These are phyloP conservation scores for Sinodicranocentrus sp. DNA, from an alignment of 2,888 invertebrate species.

Conservation along the genomic window DNA sequence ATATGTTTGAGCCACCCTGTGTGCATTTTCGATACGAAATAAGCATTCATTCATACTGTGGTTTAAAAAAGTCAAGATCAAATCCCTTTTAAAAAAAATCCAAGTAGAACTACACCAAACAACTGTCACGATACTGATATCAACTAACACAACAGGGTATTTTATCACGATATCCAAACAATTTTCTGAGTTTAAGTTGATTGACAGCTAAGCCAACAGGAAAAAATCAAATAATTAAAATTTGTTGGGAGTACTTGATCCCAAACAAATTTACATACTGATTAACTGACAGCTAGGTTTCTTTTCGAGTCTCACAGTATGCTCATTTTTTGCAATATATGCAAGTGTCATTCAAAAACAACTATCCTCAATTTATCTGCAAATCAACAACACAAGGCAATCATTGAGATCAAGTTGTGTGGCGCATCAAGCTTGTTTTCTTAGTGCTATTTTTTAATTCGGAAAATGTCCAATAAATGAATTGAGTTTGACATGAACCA, in stretches of 20 bases:
- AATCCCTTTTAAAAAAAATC: not conserved
- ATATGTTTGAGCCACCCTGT: not conserved
- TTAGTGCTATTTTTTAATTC: not conserved
- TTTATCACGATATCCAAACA: no score
- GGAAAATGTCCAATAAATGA: not conserved
- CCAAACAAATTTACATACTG: not conserved
- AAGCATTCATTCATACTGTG: no score
- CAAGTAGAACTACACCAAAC: not conserved
- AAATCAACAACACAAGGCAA: no score
- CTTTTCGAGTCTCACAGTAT: no score
- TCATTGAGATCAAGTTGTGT: not conserved
- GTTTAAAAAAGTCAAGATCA: constrained; percentile 1
- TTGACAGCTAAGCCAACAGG: constrained; percentile 18
- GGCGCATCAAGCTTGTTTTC: not conserved
- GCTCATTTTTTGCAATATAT: no score
- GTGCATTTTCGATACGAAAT: not conserved
- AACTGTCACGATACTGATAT: not conserved
- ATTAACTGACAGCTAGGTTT: not conserved
- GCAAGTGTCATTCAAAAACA: no score
- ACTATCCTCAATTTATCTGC: no score
- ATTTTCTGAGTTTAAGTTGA: constrained; percentile 11
- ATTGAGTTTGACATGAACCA: constrained; percentile 9
- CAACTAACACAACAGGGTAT: no score
- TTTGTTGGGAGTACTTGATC: not conserved
- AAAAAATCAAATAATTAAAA: constrained; percentile 30